These are phyloP conservation scores for Elephas maximus DNA, from an alignment of 2,113 vertebrate species.

Conservation along the genomic window DNA sequence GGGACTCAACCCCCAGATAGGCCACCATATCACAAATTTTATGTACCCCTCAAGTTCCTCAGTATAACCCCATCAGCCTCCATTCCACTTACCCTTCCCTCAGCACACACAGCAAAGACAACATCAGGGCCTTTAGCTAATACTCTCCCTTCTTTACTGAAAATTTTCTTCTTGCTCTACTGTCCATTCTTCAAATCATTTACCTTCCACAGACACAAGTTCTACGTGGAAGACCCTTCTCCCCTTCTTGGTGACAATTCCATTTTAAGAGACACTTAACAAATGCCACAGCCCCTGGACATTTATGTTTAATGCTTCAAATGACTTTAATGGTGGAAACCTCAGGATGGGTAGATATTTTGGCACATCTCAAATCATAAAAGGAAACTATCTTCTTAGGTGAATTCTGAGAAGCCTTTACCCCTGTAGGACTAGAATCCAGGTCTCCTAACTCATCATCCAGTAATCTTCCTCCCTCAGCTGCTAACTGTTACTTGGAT, in stretches of 20 bases:
- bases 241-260: background rate
- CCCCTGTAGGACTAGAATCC: background rate
- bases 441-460: background rate
- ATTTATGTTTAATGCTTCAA: background rate
- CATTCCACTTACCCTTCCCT: background rate
- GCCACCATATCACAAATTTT: background rate
- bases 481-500: background rate
- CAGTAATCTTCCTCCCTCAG: background rate
- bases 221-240: background rate
- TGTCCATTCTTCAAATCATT: background rate
- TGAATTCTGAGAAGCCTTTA: background rate
- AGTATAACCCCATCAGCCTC: background rate
- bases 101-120: background rate
- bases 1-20: background rate
- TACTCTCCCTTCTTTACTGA: background rate
- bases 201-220: background rate
- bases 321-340: background rate
- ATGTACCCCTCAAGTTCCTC: background rate
- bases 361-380: background rate
- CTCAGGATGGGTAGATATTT: background rate
- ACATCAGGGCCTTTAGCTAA: background rate
- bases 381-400: background rate
- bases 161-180: background rate
- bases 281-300: background rate
- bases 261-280: slow-evolving; percentile 32